Evolutionary conservation across 2,888 invertebrate genomes (phyloP), one percentile per base, ranked within the genome.

Genomic region (Lampropteryx suffumata): DNA sequence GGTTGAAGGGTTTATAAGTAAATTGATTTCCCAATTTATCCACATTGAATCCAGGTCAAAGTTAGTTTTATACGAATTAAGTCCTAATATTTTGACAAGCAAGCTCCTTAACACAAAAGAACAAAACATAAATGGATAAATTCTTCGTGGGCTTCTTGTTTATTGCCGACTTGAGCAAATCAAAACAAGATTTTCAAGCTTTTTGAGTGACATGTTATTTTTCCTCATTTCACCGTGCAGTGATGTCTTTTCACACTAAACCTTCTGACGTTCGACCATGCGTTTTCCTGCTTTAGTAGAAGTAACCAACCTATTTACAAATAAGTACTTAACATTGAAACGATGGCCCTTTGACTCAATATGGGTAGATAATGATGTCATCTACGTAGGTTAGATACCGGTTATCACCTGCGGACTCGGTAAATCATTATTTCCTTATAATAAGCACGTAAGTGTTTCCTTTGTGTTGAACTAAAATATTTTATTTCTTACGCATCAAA

Each of bases 351-450:
- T 30, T 12, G 29, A 30, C 30, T 12, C 5, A 11, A 9, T 13
- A 14, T 6, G 14, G 2, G 4, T 3, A 17, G 27, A 37, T 11
- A n/a, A 47, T 52, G 46, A 52, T 43, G 33, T 51, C 51, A 47
- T 29, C 32, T 11, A 17, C 26, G 7, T 6, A 41, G 28, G 33
- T 10, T 34, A 35, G 13, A 12, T 34, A 50, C 40, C 47, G 44
- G 50, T 50, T 46, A 41, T 41, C 40, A 45, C 41, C 36, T 44
- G 40, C 29, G 28, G 17, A 11, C 33, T 32, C 13, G 12, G 14
- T 26, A 13, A 32, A 32, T 27, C n/a, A 40, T 39, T 33, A 28
- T 36, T 36, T 37, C 35, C 35, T 21, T 28, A 21, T 17, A n/a
- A 14, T 42, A 42, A 26, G n/a, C n/a, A n/a, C n/a, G n/a, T 34